Conservation (phyloP, 2,113 vertebrate genomes). For the Gambusia holbrooki region DNA sequence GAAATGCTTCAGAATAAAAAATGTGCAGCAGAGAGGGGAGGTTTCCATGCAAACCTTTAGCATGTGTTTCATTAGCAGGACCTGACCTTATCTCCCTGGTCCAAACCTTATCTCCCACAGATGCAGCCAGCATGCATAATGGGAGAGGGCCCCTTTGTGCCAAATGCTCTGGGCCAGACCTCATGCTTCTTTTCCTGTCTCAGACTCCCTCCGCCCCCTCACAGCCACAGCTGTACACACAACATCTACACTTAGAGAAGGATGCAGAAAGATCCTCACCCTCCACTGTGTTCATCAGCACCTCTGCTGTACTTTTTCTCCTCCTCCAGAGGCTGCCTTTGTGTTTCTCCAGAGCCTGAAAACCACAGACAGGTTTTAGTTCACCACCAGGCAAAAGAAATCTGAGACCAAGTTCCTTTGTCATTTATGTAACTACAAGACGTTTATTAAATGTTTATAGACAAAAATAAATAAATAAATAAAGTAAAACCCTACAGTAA, state of each 20-base stretch:
- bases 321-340: conserved; percentile 26
- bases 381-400: conserved; percentile 13
- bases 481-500: neutral
- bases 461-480: neutral
- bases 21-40: conserved; percentile 39
- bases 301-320: conserved; percentile 23
- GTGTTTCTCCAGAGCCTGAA: conserved; percentile 42
- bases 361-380: conserved; percentile 31
- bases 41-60: conserved; percentile 45
- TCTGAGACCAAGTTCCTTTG: conserved; percentile 31
- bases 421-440: conserved; percentile 55
- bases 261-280: conserved; percentile 49
- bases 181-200: conserved; percentile 32
- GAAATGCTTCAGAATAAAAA: conserved; percentile 42
- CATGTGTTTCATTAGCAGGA: conserved; percentile 67
- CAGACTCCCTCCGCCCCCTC: conserved; percentile 10
- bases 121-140: conserved; percentile 69
- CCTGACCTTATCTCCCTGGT: conserved; percentile 67
- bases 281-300: conserved; percentile 40
- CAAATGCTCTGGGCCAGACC: conserved; percentile 66
- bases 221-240: conserved; percentile 60
- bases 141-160: conserved; percentile 63
- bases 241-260: conserved; percentile 43
- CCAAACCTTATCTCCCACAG: conserved; percentile 55
- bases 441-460: conserved; percentile 43